Evolutionary conservation across 2,113 vertebrate species (phyloP).

Genomic region (Cyphomyrus plagiostoma): DNA sequence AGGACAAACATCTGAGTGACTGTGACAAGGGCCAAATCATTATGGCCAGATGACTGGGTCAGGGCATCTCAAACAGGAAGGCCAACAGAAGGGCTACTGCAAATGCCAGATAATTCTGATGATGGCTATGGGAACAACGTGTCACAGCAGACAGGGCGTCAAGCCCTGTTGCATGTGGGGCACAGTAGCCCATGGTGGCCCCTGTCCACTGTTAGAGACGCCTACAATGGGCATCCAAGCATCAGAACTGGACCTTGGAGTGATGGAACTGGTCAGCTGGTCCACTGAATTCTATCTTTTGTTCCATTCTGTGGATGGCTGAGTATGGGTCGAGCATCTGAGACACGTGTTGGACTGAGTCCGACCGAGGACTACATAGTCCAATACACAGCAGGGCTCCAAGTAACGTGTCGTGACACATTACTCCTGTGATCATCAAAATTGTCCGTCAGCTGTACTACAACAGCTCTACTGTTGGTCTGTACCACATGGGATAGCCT

Average conservation of each 20-base stretch:
- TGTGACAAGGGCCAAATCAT: background rate
- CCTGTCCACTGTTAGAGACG: background rate
- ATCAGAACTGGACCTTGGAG: background rate
- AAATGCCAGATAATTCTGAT: background rate
- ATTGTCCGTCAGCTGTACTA: background rate
- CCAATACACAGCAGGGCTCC: background rate
- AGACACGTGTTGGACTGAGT: background rate
- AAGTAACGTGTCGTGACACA: background rate
- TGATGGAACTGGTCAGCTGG: background rate
- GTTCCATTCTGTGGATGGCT: background rate
- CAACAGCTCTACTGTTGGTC: background rate
- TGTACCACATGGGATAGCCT: background rate
- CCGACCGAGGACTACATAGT: background rate
- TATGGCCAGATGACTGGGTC: background rate
- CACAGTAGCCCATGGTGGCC: background rate
- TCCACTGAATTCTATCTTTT: background rate
- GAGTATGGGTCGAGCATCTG: background rate
- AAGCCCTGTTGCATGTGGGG: background rate
- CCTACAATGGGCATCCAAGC: background rate
- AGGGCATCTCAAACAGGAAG: background rate
- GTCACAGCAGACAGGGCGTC: background rate
- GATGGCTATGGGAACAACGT: background rate
- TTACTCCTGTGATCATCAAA: background rate
- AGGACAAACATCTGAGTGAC: background rate
- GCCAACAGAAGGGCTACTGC: background rate